These are phyloP conservation scores for Bubo bubo DNA, from an alignment of 2,113 vertebrate species.

Conservation along the genomic window DNA sequence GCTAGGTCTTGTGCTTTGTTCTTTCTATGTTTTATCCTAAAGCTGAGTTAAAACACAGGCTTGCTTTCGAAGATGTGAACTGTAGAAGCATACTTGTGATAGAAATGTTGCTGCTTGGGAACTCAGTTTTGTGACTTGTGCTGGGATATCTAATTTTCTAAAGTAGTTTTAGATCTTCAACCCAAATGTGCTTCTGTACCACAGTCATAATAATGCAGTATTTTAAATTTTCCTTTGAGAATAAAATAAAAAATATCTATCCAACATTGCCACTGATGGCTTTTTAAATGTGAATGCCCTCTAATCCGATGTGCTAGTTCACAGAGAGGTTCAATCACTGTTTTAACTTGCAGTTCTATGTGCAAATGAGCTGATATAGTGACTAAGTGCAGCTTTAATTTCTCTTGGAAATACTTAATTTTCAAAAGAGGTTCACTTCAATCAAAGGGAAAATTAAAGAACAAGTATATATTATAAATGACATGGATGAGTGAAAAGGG, in stretches of 20 bases:
- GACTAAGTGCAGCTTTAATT: constrained; percentile 11
- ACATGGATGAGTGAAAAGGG: neutral
- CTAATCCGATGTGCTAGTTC: neutral
- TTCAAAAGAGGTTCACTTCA: neutral
- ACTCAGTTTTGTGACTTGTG: neutral
- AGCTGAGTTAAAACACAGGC: neutral
- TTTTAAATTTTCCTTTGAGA: neutral
- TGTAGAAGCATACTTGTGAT: neutral
- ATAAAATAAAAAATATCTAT: neutral
- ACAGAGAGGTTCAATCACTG: neutral
- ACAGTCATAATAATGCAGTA: neutral
- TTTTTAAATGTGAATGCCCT: neutral
- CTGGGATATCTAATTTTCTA: neutral
- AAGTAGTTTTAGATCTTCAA: neutral
- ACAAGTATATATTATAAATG: neutral
- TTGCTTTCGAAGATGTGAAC: neutral
- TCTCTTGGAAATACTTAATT: neutral
- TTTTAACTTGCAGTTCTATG: neutral
- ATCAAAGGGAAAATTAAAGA: neutral
- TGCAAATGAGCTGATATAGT: neutral
- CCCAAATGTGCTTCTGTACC: neutral
- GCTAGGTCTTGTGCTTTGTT: neutral
- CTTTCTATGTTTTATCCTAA: neutral
- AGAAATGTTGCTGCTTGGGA: neutral
- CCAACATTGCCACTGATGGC: neutral